Base-by-base conservation (phyloP, 2,113 vertebrate genomes). In the human region DNA sequence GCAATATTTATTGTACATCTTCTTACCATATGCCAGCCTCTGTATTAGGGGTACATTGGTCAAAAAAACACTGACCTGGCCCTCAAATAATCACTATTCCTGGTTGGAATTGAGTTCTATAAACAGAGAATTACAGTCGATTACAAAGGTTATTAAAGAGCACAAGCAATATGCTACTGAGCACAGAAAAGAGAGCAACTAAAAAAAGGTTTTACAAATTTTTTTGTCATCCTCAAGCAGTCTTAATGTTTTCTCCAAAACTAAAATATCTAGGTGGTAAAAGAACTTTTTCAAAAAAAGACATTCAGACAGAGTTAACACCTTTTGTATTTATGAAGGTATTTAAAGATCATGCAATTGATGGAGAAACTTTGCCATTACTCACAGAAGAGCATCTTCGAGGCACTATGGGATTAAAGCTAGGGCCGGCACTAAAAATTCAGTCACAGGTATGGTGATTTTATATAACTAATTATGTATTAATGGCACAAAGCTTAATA, bases 341-440 rank as follows among this genome's bases (percentile, higher is more conserved):
- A 6, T 99, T 99, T 98, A 99, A 99, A 98, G 99, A 99, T 81
- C 99, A 99, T 13, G 99, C 99, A 97, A 99, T 99, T 92, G 99
- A 99, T 81, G 99, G 99, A 89, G 99, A 99, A 99, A 99, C 99
- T 0, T 98, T 99, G 90, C 99, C 99, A 0, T 98, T 99, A 27
- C 99, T 99, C 82, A 99, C 99, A 93, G 99, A 99, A 96, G 99
- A 99, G 66, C 99, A 99, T 97, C 99, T 99, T 72, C 98, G 99
- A 96, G 99, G 99, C 94, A 99, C 99, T 32, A 98, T 99, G 98
- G 99, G 99, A 50, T 98, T 99, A 89, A 99, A 99, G 95, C 99
- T 99, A 0, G 99, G 99, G 55, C 99, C 99, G 3, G 99, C 99
- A 14, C 97, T 99, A 30, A 99, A 99, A 98, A 99, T 99, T 90